These are phyloP conservation scores for Pantala flavescens DNA, from an alignment of 1,140 invertebrate species.

Conservation along the genomic window DNA sequence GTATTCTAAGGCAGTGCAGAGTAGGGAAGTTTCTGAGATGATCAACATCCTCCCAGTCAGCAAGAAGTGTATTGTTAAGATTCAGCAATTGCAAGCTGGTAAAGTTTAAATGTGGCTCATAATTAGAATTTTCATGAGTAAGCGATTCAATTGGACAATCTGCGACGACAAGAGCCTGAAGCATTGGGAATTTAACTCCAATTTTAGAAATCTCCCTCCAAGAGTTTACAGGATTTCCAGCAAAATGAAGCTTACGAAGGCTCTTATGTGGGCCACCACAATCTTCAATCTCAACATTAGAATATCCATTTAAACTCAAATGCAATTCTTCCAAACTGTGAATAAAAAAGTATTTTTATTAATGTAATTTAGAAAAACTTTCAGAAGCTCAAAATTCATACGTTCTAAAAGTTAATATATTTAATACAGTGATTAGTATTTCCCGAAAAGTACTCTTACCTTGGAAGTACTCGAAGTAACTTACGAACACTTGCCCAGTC, in stretches of 20 bases:
- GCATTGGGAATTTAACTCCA: conserved; percentile 69
- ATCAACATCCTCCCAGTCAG: conserved; percentile 80
- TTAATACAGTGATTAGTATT: no score
- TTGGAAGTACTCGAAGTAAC: conserved; percentile 59
- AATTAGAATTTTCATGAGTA: conserved; percentile 20
- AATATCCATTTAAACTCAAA: conserved; percentile 77
- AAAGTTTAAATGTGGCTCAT: conserved; percentile 44
- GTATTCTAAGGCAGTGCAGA: conserved; percentile 70
- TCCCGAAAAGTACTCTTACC: conserved; percentile 31
- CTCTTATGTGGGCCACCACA: conserved; percentile 41
- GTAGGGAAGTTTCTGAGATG: conserved; percentile 67
- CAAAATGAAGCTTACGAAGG: conserved; percentile 65
- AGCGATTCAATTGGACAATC: conserved; percentile 68
- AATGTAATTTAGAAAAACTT: neutral
- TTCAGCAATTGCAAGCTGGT: conserved; percentile 66
- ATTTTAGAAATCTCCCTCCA: conserved; percentile 77
- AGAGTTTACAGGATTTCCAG: conserved; percentile 57
- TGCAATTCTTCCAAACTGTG: conserved; percentile 73
- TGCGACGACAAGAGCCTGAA: conserved; percentile 73
- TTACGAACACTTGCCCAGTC: conserved; percentile 72
- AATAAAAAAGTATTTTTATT: conserved; percentile 19
- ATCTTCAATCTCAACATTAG: conserved; percentile 50
- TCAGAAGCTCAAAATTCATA: no score
- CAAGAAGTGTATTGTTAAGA: conserved; percentile 68
- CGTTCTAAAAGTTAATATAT: no score